Conservation (phyloP, 2,797 vertebrate genomes). For the Danio aesculapii region DNA sequence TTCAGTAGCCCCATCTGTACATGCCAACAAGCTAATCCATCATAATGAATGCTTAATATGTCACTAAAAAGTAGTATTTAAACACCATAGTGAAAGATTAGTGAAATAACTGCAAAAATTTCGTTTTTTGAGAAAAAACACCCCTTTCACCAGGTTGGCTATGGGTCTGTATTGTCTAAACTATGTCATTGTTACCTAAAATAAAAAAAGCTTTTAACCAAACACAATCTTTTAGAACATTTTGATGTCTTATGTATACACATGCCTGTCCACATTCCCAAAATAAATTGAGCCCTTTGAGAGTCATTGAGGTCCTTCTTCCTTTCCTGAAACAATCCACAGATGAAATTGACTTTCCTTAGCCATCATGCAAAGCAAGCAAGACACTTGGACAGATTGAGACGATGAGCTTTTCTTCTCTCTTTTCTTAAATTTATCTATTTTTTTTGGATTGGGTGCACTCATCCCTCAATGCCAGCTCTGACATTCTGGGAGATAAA, state of each 20-base stretch:
- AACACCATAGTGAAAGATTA: no score
- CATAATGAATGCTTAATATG: no score
- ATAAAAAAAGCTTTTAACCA: conserved; percentile 12
- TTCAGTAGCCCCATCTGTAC: no score
- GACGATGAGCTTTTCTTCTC: background rate
- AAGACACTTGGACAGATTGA: conserved; percentile 18
- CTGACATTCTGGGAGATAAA: conserved; percentile 37
- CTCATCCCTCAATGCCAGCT: conserved; percentile 41
- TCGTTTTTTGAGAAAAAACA: no score
- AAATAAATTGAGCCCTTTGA: background rate
- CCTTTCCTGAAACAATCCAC: conserved; percentile 5
- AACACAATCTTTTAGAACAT: background rate
- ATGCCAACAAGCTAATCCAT: no score
- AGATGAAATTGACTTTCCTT: background rate
- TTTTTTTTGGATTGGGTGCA: conserved; percentile 33
- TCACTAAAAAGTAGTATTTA: no score
- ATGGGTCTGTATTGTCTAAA: background rate
- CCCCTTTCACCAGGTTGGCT: no score
- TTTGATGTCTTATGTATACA: background rate
- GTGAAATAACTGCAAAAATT: no score
- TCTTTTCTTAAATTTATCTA: conserved; percentile 28
- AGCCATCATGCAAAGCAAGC: background rate
- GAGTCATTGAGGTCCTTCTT: conserved; percentile 6
- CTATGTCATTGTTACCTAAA: background rate
- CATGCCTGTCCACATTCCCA: background rate